Base-by-base conservation (phyloP, 92 coral and sea anemone species). In the Galaxea fascicularis region DNA sequence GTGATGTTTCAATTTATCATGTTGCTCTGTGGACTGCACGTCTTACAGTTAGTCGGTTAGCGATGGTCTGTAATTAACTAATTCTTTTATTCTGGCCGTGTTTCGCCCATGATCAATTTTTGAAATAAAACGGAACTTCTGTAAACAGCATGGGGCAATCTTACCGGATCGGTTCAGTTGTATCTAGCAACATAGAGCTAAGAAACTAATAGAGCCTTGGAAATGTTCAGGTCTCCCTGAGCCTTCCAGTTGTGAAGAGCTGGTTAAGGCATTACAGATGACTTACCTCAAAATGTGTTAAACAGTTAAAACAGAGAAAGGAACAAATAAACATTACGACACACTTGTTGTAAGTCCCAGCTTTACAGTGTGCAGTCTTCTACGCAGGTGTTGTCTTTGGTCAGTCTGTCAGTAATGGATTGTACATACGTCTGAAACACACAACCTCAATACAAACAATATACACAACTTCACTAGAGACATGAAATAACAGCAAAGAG, bases 351-450 rank as follows among this genome's bases (percentile, higher is more conserved):
- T 12, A 53, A 56, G 26, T 26, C 73, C 65, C 73, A 59, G 29
- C 62, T 47, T 25, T 16, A 78, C 73, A 65, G 31, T 78, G 83
- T 44, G 56, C 73, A 24, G 62, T 71, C 45, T 70, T 70, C 70
- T 24, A 21, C 41, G 25, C 25, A 35, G 41, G 82, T 66, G 69
- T 57, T 71, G 68, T 82, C 69, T 21, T 24, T 57, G 85, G 54
- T 56, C 68, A 17, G 78, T 82, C 75, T 57, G 86, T 82, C 78
- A 82, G 78, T 70, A 44, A 82, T 70, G 41, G 57, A 70, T 22
- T 65, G 78, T 24, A 71, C 46, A 58, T 17, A 82, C 8, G 51
- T 20, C 86, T 82, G 86, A 44, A 82, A 82, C 71, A 71, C 59
- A 82, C 59, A 35, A 70, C 77, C 73, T 20, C 53, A 71, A 39